Evolutionary conservation across 2,888 invertebrate species (phyloP), one percentile per base, ranked within the genome.

Genomic region (Metellina segmentata): DNA sequence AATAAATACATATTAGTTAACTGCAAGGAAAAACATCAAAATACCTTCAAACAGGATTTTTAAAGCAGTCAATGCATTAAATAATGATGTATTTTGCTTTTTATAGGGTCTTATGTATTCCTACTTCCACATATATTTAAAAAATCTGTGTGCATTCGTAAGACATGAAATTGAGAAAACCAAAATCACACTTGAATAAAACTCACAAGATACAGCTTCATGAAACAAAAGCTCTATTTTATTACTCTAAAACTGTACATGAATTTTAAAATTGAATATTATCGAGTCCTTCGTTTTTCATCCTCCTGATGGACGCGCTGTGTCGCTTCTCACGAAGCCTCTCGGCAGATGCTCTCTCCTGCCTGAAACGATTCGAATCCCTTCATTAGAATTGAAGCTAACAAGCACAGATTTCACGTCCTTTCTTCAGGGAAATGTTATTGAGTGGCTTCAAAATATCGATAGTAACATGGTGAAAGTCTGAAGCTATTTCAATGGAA

Each of bases 271-370:
- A 72, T 48, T 72, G 74, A 71, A 90, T 6, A 85, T 90, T 90
- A 16, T 91, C 82, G 34, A 87, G 48, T 52, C 86, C 91, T 77
- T 91, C 91, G 16, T 52, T 87, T 52, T 87, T 88, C 78, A 88
- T 74, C 69, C 83, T 81, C 79, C 87, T 93, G 16, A 91, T 70
- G 0, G 52, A n/a, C 16, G 93, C 91, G 11, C 89, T 77, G 51
- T 86, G 77, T 69, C 92, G 85, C 70, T 94, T 94, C 16, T 92
- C 81, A 20, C 91, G 81, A 6, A 94, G 78, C 77, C 94, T 92
- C 79, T 82, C 78, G 16, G 92, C 89, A 69, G 93, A 90, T 51
- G 93, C 93, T 79, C 81, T 93, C 74, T 94, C 94, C 69, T 83
- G 85, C 71, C 93, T 93, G 77, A 19, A 78, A 78, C 11, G 61